Percentiles rank a stretch among this genome's conserved stretches.
Conservation (phyloP, 92 coral and sea anemone genomes). For the Zoanthus solanderi region DNA sequence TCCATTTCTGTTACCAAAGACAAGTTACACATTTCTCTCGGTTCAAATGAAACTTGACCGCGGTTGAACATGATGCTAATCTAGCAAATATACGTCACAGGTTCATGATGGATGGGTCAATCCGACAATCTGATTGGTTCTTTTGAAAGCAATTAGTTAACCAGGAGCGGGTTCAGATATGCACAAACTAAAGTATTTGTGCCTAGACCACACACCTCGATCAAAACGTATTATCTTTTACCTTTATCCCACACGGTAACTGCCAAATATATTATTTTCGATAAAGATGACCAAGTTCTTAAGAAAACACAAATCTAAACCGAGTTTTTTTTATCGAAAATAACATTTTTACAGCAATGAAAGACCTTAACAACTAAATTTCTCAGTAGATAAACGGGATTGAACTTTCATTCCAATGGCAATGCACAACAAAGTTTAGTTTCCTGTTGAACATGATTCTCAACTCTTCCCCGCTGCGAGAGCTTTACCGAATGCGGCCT, state of each 20-base stretch:
- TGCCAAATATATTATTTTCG: constrained; percentile 39
- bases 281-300: constrained; percentile 51
- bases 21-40: constrained; percentile 6
- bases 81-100: constrained; percentile 26
- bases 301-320: constrained; percentile 52
- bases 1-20: constrained; percentile 11
- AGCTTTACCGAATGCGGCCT: background rate
- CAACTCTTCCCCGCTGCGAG: constrained; percentile 43
- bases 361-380: background rate
- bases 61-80: constrained; percentile 37
- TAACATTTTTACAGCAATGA: constrained; percentile 23
- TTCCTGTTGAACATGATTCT: constrained; percentile 32
- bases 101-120: constrained; percentile 45
- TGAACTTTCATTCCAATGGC: background rate
- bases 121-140: constrained; percentile 52
- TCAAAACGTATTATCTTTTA: constrained; percentile 24
- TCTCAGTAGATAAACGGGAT: background rate
- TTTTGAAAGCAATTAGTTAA: constrained; percentile 33
- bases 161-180: constrained; percentile 35
- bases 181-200: constrained; percentile 34
- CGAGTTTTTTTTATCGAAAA: constrained; percentile 56
- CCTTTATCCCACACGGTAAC: constrained; percentile 65
- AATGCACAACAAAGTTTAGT: constrained; percentile 10
- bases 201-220: constrained; percentile 66
- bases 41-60: constrained; percentile 44